Evolutionary conservation across 1,140 invertebrate genomes (phyloP).

Genomic region (Hirudo medicinalis): DNA sequence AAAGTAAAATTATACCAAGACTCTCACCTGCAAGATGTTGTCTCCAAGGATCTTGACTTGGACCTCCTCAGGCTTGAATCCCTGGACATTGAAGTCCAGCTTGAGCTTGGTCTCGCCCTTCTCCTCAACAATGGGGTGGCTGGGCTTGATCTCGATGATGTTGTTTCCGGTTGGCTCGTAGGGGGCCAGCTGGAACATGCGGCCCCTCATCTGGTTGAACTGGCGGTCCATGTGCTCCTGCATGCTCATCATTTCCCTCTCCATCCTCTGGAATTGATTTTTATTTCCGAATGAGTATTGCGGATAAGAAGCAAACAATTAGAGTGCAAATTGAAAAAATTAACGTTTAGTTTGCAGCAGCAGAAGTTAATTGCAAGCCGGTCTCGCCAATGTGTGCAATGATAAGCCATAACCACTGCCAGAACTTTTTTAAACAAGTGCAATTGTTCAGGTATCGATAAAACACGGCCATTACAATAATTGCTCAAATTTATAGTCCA

Average conservation of each 20-base stretch:
- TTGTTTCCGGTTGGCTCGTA: neutral
- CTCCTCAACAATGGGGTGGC: conserved; percentile 13
- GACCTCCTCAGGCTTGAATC: conserved; percentile 16
- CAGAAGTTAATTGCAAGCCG: no score
- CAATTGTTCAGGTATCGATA: neutral
- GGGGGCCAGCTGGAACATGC: conserved; percentile 9
- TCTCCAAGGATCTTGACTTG: conserved; percentile 17
- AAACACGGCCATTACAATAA: no score
- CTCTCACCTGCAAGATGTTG: conserved; percentile 16
- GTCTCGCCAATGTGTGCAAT: no score
- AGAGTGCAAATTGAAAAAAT: no score
- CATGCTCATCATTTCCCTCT: conserved; percentile 6
- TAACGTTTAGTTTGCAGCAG: no score
- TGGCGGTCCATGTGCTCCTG: conserved; percentile 12
- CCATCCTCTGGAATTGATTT: conserved; percentile 4
- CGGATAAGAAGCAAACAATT: no score
- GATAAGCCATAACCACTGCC: no score
- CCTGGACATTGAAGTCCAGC: conserved; percentile 17
- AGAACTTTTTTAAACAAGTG: no score
- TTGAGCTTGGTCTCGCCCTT: conserved; percentile 18
- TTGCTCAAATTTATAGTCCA: neutral
- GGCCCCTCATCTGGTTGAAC: neutral
- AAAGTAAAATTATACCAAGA: neutral
- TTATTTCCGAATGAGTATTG: neutral
- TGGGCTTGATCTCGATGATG: conserved; percentile 14